Evolutionary conservation across 2,113 vertebrate species (phyloP), one percentile per base, ranked within the genome.

Genomic region (Amphilophus citrinellus): DNA sequence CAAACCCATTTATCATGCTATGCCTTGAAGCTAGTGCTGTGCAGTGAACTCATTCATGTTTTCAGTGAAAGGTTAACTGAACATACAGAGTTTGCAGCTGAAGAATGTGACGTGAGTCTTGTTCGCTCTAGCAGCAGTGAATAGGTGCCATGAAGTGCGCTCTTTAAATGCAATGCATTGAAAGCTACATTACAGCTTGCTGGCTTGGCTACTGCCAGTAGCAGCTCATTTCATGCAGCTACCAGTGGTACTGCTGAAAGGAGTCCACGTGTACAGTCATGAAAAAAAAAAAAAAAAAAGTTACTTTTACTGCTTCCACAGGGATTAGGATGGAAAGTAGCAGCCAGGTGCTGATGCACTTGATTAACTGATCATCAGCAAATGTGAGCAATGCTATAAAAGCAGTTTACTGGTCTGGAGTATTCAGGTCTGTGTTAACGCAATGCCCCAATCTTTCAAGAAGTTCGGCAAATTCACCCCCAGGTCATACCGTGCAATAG

Each of bases 21-120:
- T 73, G 24, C 47, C 47, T 56, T 56, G 68, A 73, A 53, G 68
- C 27, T 47, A 73, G 68, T n/a, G 27, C 47, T 73, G 18, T 56
- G 68, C 47, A 73, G 32, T 73, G 27, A 73, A 56, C 27, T 56
- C 47, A 53, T 73, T 56, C 68, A 35, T 73, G 68, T 73, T 73
- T 73, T 73, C 47, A 73, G 17, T 32, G 24, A 73, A 73, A 73
- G 42, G 68, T 56, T 53, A 73, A 73, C 68, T 73, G 47, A 73
- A 73, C 68, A 73, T 56, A 73, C 47, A 73, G 18, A 73, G 47
- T 56, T 27, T 56, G 44, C 6, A 73, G n/a, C 10, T n/a, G 27
- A 73, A 56, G 68, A 35, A 73, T 73, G 53, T 53, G 17, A 73
- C 2, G 2, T 56, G 47, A 35, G 68, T 32, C 17, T 56, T 56